Conservation (phyloP, 2,797 vertebrate genomes). For the Sebastes melanostomus region DNA sequence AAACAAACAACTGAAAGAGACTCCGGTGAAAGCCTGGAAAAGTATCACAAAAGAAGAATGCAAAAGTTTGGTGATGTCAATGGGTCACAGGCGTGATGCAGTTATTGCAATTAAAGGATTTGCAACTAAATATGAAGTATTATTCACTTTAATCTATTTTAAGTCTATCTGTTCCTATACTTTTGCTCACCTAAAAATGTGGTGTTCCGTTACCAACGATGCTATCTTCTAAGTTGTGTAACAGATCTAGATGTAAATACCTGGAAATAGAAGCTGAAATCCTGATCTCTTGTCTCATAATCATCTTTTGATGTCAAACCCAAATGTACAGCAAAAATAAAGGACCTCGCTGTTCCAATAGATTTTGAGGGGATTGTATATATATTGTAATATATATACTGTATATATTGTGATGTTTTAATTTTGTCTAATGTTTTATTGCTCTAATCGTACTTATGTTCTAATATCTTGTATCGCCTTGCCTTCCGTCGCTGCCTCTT, state of each 20-base stretch:
- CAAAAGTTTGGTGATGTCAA: not conserved
- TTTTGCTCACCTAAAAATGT: not conserved
- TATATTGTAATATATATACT: not conserved
- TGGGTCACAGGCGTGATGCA: not conserved
- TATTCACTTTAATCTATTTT: not conserved
- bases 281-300: not conserved
- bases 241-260: too few relatives aligned
- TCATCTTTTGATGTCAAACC: not conserved
- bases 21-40: too few relatives aligned
- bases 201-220: too few relatives aligned
- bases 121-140: not conserved
- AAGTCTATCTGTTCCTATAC: not conserved
- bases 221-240: too few relatives aligned
- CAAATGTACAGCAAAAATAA: not conserved
- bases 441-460: too few relatives aligned
- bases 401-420: too few relatives aligned
- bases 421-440: too few relatives aligned
- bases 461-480: too few relatives aligned
- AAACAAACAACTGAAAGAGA: not conserved
- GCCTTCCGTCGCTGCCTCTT: too few relatives aligned
- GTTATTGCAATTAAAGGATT: not conserved
- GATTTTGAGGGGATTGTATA: not conserved
- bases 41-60: too few relatives aligned
- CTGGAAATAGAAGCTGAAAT: too few relatives aligned
- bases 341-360: not conserved